Conservation (phyloP, 1,140 invertebrate genomes). For the Laupala kohalensis region DNA sequence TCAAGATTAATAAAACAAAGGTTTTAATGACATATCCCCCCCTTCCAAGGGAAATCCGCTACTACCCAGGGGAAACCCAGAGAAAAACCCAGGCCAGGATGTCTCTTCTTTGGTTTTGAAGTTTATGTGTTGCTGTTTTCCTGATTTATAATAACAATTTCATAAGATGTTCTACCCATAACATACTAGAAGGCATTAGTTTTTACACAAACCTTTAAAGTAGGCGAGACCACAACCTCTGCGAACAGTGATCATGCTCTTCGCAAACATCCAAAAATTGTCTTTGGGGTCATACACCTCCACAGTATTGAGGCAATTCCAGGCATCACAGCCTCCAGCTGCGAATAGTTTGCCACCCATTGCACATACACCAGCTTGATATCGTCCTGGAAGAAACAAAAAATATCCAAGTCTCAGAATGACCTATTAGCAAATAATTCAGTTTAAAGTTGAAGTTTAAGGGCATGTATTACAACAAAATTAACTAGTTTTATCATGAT, state of each 20-base stretch:
- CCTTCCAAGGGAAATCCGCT: too few species aligned
- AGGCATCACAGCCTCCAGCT: conserved; percentile 70
- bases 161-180: too few species aligned
- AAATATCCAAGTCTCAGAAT: background rate
- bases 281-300: conserved; percentile 52
- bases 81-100: too few species aligned
- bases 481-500: background rate
- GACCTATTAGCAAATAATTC: background rate
- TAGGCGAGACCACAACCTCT: conserved; percentile 51
- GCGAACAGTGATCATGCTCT: conserved; percentile 47
- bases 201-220: conserved; percentile 49
- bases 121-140: too few species aligned
- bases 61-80: too few species aligned
- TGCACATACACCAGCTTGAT: conserved; percentile 60
- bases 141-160: too few species aligned
- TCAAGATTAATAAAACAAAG: too few species aligned
- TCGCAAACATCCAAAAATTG: conserved; percentile 34
- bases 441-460: background rate
- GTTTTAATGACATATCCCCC: too few species aligned
- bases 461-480: background rate
- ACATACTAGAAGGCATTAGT: too few species aligned
- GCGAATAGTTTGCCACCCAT: conserved; percentile 55
- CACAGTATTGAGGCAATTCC: conserved; percentile 59
- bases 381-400: conserved; percentile 42
- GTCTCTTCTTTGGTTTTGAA: too few species aligned